These are phyloP conservation scores for Patiria miniata DNA, from an alignment of 35 echinoderm and acorn worm species.

Conservation along the genomic window DNA sequence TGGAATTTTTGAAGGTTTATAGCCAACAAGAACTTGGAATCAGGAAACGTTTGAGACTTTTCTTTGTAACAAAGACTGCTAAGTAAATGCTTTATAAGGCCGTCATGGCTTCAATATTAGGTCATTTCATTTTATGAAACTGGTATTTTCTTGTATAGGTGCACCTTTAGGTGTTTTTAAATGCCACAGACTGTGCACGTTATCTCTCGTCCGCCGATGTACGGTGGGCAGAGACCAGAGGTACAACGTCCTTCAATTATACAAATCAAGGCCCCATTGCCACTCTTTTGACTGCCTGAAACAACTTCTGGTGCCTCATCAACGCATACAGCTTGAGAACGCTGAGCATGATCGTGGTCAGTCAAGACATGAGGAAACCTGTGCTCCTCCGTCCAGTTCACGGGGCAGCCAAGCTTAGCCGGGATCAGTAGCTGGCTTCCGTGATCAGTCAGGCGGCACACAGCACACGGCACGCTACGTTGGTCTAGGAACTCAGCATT, in stretches of 20 bases:
- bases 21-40: no score
- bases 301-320: slow-evolving; percentile 44
- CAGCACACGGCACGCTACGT: slow-evolving; percentile 40
- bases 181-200: slow-evolving; percentile 32
- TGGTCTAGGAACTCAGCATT: slow-evolving; percentile 29
- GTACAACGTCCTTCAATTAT: neutral
- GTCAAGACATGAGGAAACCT: slow-evolving; percentile 44
- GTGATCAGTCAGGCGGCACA: slow-evolving; percentile 29
- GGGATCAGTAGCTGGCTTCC: slow-evolving; percentile 38
- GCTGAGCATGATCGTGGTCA: slow-evolving; percentile 15
- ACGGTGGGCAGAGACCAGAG: slow-evolving; percentile 17
- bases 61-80: no score
- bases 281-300: neutral
- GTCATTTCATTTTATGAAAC: no score
- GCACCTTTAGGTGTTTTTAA: neutral
- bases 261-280: slow-evolving; percentile 15
- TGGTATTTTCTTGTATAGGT: no score
- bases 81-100: no score
- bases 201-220: slow-evolving; percentile 37
- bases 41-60: no score
- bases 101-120: no score
- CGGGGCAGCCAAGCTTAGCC: slow-evolving; percentile 42
- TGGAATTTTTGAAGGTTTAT: no score
- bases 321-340: slow-evolving; percentile 26
- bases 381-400: slow-evolving; percentile 51